A percentile compares a stretch with the other conserved stretches of the same genome.
These are phyloP conservation scores for Rafetus swinhoei DNA, from an alignment of 2,113 vertebrate genomes.

Conservation along the genomic window DNA sequence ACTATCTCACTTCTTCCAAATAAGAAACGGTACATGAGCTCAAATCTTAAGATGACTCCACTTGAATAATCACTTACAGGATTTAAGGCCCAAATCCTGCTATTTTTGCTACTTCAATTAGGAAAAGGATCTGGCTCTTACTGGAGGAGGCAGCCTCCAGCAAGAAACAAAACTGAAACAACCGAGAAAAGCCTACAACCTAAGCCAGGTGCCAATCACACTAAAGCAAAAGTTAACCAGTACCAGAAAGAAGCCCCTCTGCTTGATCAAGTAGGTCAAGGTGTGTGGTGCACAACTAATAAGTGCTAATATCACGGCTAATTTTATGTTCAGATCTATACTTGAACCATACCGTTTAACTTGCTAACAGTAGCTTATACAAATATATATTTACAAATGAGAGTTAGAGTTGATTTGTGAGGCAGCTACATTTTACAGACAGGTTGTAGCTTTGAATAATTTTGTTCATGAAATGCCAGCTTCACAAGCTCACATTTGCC, in stretches of 20 bases:
- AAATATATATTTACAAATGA: not conserved
- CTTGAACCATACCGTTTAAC: not conserved
- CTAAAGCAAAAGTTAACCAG: not conserved
- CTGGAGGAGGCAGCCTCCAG: not conserved
- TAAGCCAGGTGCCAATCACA: not conserved
- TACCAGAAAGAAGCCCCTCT: not conserved
- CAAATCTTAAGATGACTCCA: not conserved
- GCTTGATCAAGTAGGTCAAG: not conserved
- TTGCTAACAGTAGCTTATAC: not conserved
- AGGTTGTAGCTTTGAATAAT: constrained; percentile 22
- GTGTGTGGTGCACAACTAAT: not conserved
- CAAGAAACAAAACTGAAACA: not conserved
- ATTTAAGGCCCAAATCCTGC: not conserved
- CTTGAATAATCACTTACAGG: not conserved
- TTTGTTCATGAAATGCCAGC: constrained; percentile 26
- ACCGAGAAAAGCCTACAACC: not conserved
- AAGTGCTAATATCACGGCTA: not conserved
- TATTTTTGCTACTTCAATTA: not conserved
- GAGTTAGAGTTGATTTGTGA: constrained; percentile 11
- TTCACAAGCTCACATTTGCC: constrained; percentile 28
- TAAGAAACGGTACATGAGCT: not conserved
- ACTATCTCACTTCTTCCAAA: not conserved
- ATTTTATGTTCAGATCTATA: not conserved
- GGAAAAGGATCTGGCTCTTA: not conserved
- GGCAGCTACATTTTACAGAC: constrained; percentile 28